These are phyloP conservation scores for Drosophila guanche DNA, from an alignment of 1,140 invertebrate species.

Conservation along the genomic window DNA sequence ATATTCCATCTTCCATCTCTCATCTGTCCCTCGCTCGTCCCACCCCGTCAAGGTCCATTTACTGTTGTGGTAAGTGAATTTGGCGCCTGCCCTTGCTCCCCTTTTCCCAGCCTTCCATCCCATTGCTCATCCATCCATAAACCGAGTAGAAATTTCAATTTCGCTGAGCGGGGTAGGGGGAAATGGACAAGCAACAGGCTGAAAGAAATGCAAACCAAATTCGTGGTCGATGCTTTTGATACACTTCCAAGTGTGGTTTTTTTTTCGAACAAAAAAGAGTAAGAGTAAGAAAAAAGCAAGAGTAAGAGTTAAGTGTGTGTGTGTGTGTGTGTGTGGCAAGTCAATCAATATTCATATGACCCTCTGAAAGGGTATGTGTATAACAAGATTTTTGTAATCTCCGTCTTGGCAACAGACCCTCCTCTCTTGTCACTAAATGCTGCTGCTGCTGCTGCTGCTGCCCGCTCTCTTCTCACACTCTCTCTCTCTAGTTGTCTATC, in stretches of 20 bases:
- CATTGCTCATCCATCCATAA: slow-evolving; percentile 23
- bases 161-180: slow-evolving; percentile 22
- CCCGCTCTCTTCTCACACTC: no score
- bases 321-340: no score
- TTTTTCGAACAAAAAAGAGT: no score
- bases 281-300: no score
- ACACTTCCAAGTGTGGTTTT: no score
- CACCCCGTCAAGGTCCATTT: not conserved
- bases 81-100: slow-evolving; percentile 15
- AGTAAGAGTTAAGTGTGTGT: no score
- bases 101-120: not conserved
- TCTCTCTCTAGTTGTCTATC: not conserved
- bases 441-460: not conserved
- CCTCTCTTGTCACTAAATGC: not conserved
- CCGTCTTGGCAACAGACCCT: slow-evolving; percentile 1
- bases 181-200: slow-evolving; percentile 37
- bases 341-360: no score
- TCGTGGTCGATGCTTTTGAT: no score
- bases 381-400: slow-evolving; percentile 44
- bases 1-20: slow-evolving; percentile 8
- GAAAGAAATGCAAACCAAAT: slow-evolving; percentile 2
- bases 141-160: slow-evolving; percentile 60
- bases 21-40: not conserved
- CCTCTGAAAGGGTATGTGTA: no score
- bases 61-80: slow-evolving; percentile 44